Evolutionary conservation across 2,888 invertebrate genomes (phyloP).

Genomic region (Macrostomum cliftonense): DNA sequence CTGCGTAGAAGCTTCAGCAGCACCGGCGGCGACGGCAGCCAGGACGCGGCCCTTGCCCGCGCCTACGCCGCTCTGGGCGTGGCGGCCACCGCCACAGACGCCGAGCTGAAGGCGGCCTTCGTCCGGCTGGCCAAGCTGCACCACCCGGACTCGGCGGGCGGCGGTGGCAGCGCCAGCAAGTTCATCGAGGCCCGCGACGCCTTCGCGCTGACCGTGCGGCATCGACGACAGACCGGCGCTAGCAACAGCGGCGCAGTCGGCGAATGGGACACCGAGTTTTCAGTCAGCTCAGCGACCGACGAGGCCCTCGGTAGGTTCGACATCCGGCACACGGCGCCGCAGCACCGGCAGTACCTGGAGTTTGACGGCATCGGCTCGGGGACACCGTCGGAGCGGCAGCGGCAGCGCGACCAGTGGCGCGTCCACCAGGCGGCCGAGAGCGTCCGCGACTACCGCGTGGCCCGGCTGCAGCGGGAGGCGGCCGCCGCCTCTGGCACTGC

Average conservation of each 20-base stretch:
- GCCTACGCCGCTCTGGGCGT: no score
- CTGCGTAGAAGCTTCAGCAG: no score
- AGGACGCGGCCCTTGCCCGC: no score
- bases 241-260: no score
- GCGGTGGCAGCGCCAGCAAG: neutral
- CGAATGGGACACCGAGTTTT: no score
- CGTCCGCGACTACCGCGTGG: no score
- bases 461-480: no score
- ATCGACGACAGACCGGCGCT: neutral
- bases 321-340: conserved; percentile 55
- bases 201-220: neutral
- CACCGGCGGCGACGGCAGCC: no score
- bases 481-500: no score
- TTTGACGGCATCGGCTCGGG: conserved; percentile 46
- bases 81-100: neutral
- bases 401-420: conserved; percentile 51
- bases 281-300: neutral
- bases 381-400: conserved; percentile 54
- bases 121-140: neutral
- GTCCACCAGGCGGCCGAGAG: conserved; percentile 51
- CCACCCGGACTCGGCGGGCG: neutral
- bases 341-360: conserved; percentile 60
- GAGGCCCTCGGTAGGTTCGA: conserved; percentile 1
- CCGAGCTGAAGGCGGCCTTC: neutral
- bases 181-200: neutral